Conservation (phyloP, 2,888 invertebrate genomes). For the Microctonus brassicae region DNA sequence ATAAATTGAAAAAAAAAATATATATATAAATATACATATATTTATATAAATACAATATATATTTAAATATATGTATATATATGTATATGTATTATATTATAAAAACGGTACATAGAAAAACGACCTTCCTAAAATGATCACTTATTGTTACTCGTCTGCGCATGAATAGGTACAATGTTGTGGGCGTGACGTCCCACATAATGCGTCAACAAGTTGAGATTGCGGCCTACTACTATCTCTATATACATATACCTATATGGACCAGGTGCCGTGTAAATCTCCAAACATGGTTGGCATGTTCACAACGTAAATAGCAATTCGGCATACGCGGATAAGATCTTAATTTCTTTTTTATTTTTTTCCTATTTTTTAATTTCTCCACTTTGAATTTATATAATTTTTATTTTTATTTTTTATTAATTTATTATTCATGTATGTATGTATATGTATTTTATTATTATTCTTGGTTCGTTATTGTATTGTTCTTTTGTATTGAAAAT, state of each 20-base stretch:
- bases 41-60: not conserved
- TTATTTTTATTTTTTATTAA: no score
- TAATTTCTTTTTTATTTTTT: not conserved
- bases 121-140: constrained; percentile 30
- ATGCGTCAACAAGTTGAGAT: constrained; percentile 29
- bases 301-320: constrained; percentile 5
- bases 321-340: constrained; percentile 1
- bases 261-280: constrained; percentile 47
- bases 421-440: no score
- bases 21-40: no score
- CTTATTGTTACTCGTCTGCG: constrained; percentile 18
- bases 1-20: no score
- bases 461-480: no score
- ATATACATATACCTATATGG: constrained; percentile 45
- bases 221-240: constrained; percentile 19
- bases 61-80: not conserved
- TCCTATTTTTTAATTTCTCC: not conserved
- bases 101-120: not conserved
- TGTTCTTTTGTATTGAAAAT: no score
- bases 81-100: not conserved
- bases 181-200: constrained; percentile 38
- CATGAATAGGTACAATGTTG: constrained; percentile 34
- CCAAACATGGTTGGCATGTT: constrained; percentile 50
- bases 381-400: no score
- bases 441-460: no score